Base-by-base conservation (phyloP, 2,888 invertebrate genomes). In the Diaphora mendica region DNA sequence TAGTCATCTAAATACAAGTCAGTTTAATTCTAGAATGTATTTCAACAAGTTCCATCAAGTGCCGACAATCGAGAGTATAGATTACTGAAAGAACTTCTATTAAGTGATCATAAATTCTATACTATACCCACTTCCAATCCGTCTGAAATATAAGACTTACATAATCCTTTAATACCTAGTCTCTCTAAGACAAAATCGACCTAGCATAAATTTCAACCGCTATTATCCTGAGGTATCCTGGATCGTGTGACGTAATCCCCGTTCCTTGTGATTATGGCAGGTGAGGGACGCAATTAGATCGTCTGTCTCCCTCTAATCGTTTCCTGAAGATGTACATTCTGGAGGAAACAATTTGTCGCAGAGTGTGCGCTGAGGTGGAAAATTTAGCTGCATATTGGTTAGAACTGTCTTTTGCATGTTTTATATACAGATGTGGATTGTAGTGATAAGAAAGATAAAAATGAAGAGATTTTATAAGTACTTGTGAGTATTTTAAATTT, bases 281-380 rank as follows among this genome's bases (percentile, higher is more conserved):
- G 85, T 87, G 85, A 80, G 85, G 84, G 84, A 85, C 78, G 86
- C 84, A 81, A 86, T 86, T 85, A 86, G 73, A 65, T 55, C 65
- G 82, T 78, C 74, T 74, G 75, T 70, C 75, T 75, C 62, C 44
- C 51, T 65, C 76, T 85, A 86, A 88, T 82, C 73, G 80, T 71
- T 86, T 89, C 90, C 89, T 77, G 77, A 72, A 72, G 73, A 44
- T 70, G 72, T 77, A 68, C 80, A 79, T 87, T 82, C 85, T 84
- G 73, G 64, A 83, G 88, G 88, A 88, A 87, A 80, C 86, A 84
- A 87, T 90, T 88, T 88, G 82, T 72, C 77, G 72, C 73, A 79
- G 73, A 78, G 75, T 74, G 80, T 79, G 70, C 67, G 66, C 68
- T 62, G 65, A 17, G 26, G 68, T 17, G 13, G 55, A 70, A 76